Conservation (phyloP, 2,888 invertebrate species). For the Miltochrista miniata region DNA sequence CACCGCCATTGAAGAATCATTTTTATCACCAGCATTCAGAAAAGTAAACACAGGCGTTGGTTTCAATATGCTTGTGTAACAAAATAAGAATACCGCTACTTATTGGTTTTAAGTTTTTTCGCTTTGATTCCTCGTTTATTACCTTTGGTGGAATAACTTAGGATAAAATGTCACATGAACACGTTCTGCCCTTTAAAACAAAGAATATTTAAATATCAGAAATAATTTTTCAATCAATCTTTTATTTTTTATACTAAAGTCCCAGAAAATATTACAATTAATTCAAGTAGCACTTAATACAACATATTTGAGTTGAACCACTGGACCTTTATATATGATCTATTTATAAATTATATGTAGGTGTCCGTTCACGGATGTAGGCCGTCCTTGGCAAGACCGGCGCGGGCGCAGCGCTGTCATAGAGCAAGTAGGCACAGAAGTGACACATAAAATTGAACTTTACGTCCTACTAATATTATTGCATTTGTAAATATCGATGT, state of each 20-base stretch:
- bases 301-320: slow-evolving; percentile 20
- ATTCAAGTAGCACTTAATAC: slow-evolving; percentile 5
- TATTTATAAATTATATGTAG: slow-evolving; percentile 38
- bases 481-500: too few relatives aligned
- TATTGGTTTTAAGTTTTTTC: background rate
- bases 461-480: too few relatives aligned
- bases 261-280: background rate
- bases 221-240: slow-evolving; percentile 1
- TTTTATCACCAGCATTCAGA: too few relatives aligned
- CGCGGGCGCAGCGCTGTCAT: slow-evolving; percentile 22
- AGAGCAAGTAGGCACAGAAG: slow-evolving; percentile 5
- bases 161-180: background rate
- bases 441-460: background rate
- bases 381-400: slow-evolving; percentile 41
- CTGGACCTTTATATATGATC: slow-evolving; percentile 19
- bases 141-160: background rate
- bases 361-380: slow-evolving; percentile 41
- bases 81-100: too few relatives aligned
- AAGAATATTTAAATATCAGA: background rate
- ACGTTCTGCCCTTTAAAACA: background rate
- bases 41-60: too few relatives aligned
- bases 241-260: background rate
- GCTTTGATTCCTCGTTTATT: background rate
- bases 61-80: too few relatives aligned
- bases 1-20: too few relatives aligned